Base-by-base conservation (phyloP, 2,888 invertebrate genomes). In the Cephonodes hylas region DNA sequence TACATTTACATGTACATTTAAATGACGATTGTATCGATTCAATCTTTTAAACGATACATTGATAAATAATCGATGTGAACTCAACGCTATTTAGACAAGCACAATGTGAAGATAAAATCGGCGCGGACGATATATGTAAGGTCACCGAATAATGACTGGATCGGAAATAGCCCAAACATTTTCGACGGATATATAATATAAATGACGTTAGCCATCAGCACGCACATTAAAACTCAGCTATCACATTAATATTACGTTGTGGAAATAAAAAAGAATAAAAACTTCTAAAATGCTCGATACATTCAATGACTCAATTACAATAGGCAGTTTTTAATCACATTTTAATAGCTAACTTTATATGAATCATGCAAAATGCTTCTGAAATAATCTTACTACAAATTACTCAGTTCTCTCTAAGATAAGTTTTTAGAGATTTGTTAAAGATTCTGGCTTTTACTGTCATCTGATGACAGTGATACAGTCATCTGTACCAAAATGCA, bases 121-220 rank as follows among this genome's bases (percentile, higher is more conserved):
- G 53, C 10, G 27, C 53, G 27, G 27, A 4, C 53, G 3, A 18
- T 27, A 27, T 53, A n/a, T n/a, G n/a, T n/a, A 53, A 53, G 48
- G 48, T 53, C 53, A 18, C 31, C 20, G 3, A 7, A 27, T 48
- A 13, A 48, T 48, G 27, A 48, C 53, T 31, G 10, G 10, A 53
- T 53, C 53, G 53, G 53, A 53, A 53, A 53, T 53, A 53, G 53
- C 18, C 53, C 27, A 31, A 53, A 18, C 31, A 53, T 18, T 53
- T 31, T 31, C 53, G 53, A 27, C 53, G 31, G 53, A 53, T 31
- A 53, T 48, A 48, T 31, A 53, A 27, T 31, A 31, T 53, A 53
- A 53, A 27, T 18, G 31, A 27, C 20, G 15, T 18, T 1, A 27
- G n/a, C 15, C 3, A 31, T 53, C 53, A 18, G 18, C 27, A 31